A percentile compares a stretch with the other conserved stretches of the same genome.
These are phyloP conservation scores for Platorchestia sp. DNA, from an alignment of 1,140 invertebrate species.

Conservation along the genomic window DNA sequence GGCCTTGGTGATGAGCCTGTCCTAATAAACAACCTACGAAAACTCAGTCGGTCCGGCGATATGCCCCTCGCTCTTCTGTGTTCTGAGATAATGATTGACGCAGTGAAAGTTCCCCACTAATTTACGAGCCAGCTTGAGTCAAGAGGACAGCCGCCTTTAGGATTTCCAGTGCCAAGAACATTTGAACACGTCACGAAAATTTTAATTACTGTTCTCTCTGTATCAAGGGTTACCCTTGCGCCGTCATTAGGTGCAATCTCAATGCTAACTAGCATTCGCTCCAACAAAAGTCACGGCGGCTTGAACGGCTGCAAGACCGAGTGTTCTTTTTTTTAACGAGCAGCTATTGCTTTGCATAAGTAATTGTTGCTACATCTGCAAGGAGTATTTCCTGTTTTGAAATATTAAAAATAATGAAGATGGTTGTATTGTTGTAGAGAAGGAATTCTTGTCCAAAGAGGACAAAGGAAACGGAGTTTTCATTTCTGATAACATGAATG, in stretches of 20 bases:
- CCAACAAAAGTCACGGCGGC: background rate
- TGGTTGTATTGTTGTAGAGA: background rate
- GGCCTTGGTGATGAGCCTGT: background rate
- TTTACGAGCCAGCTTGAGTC: background rate
- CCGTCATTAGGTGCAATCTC: constrained; percentile 1
- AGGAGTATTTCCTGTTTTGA: background rate
- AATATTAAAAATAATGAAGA: background rate
- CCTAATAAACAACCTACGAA: background rate
- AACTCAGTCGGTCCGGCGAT: background rate
- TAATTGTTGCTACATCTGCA: background rate
- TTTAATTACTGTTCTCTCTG: constrained; percentile 1
- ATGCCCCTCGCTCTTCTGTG: background rate
- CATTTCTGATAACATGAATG: too few relatives aligned
- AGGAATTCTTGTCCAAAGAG: background rate
- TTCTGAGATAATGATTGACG: constrained; percentile 45
- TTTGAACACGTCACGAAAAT: constrained; percentile 37
- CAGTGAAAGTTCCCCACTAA: background rate
- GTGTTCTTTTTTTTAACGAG: background rate
- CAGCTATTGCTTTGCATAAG: background rate
- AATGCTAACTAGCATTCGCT: background rate
- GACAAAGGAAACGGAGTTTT: background rate
- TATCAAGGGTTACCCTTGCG: background rate
- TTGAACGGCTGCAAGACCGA: background rate
- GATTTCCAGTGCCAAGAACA: background rate
- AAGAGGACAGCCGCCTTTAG: background rate